Conservation (phyloP, 2,797 vertebrate genomes). For the Lutjanus argentimaculatus region DNA sequence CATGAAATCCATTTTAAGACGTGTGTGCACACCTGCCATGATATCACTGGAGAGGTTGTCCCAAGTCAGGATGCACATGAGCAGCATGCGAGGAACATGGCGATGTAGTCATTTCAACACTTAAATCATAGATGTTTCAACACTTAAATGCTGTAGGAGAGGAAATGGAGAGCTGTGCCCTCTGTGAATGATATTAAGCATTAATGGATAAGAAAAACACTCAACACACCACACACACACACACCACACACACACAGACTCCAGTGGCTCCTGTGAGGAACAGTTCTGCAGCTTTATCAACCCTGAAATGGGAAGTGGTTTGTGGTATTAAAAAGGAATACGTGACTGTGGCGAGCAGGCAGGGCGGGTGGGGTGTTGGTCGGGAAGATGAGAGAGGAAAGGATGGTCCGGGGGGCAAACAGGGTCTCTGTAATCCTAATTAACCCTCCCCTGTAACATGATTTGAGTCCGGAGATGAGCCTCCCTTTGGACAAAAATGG, state of each 20-base stretch:
- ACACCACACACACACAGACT: slow-evolving; percentile 34
- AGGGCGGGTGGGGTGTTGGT: slow-evolving; percentile 23
- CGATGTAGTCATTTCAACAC: slow-evolving; percentile 44
- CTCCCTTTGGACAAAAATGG: not conserved
- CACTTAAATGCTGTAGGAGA: slow-evolving; percentile 49
- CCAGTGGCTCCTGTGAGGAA: slow-evolving; percentile 55
- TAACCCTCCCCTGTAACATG: slow-evolving; percentile 36
- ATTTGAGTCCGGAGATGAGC: slow-evolving; percentile 24
- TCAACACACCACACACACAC: slow-evolving; percentile 13
- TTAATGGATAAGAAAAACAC: slow-evolving; percentile 64
- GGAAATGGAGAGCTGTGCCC: slow-evolving; percentile 57
- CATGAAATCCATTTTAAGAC: slow-evolving; percentile 50
- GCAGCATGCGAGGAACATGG: slow-evolving; percentile 18
- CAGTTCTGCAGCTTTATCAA: slow-evolving; percentile 68
- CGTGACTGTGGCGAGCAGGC: slow-evolving; percentile 45
- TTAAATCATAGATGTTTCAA: slow-evolving; percentile 68
- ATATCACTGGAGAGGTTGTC: slow-evolving; percentile 29
- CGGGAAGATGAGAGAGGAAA: slow-evolving; percentile 11
- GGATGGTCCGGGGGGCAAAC: slow-evolving; percentile 35
- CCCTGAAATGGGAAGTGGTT: slow-evolving; percentile 72
- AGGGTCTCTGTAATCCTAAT: slow-evolving; percentile 48
- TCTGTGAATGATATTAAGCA: slow-evolving; percentile 58
- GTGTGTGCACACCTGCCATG: slow-evolving; percentile 15
- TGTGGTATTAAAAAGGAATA: slow-evolving; percentile 69
- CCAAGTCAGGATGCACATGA: slow-evolving; percentile 25